Evolutionary conservation across 2,797 vertebrate genomes (phyloP), one percentile per base, ranked within the genome.

Genomic region (Acanthopagrus latus): DNA sequence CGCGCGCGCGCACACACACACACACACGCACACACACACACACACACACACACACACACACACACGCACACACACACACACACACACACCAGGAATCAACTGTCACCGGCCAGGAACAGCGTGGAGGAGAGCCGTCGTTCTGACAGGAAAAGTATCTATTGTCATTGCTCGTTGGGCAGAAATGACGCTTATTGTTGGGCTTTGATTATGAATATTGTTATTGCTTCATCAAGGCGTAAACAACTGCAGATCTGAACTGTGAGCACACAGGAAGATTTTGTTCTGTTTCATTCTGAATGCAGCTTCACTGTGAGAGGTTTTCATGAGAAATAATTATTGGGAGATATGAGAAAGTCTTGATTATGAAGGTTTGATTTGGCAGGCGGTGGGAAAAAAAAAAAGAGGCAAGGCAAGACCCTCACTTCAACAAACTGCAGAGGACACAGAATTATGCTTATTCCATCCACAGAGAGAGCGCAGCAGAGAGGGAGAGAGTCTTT

Each of bases 381-480:
- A 74, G 59, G 41, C n/a, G 43, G 29, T 13, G 6, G 23, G 5
- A 1, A 5, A 21, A 44, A n/a, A n/a, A n/a, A 33, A 64, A 54
- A 52, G 51, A 65, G 29, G 52, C 56, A 51, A 80, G 33, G 52
- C 63, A 47, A 64, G 44, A 67, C 76, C 75, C 63, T 80, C 52
- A 20, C 55, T 80, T 78, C 88, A 72, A 51, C 76, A 82, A 87
- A 90, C 84, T 70, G 83, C 77, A 64, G 76, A 86, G 77, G 84
- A 84, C 72, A 76, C 71, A 43, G 77, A 91, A 86, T 85, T 87
- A 84, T 89, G 82, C 81, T 87, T 71, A 76, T 93, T 94, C 83
- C 74, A 86, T 88, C 88, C 71, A 68, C 76, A 77, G 76, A 84
- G 68, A 81, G 84, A 84, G 79, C 33, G n/a, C 47, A 3, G 78